phyloP scores from a whole-genome alignment of 2,888 invertebrate genomes.

The Stramonita haemastoma region DNA sequence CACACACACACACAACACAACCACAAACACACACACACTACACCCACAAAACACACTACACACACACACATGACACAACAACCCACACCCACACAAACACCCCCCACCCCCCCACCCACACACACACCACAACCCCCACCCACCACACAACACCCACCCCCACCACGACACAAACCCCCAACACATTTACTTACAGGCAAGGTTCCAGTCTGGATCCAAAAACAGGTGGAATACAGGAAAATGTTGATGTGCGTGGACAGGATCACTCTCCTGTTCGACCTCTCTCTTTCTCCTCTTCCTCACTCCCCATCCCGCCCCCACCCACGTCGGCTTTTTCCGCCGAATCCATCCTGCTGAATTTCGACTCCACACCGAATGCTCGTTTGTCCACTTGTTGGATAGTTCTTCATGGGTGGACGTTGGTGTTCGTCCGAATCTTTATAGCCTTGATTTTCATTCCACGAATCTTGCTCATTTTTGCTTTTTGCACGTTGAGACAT shows the following conservation, averaged over 20 bases:
- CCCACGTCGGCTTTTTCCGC: not conserved
- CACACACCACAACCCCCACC: not conserved
- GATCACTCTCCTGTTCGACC: constrained; percentile 39
- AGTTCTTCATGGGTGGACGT: not conserved
- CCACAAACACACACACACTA: too few relatives aligned
- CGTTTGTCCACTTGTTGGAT: not conserved
- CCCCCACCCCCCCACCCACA: not conserved
- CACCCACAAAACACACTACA: too few relatives aligned
- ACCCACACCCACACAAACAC: not conserved
- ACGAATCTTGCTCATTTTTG: not conserved
- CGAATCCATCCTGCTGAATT: not conserved
- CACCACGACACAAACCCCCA: not conserved
- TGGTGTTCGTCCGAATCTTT: not conserved
- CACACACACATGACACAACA: too few relatives aligned
- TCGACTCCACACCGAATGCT: not conserved
- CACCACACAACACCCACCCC: not conserved
- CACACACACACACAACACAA: too few relatives aligned
- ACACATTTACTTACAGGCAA: constrained; percentile 32
- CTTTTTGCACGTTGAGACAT: not conserved
- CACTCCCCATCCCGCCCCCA: not conserved
- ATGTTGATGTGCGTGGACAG: constrained; percentile 47
- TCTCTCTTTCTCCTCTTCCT: not conserved
- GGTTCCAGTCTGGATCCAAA: constrained; percentile 49
- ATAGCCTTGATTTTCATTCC: not conserved
- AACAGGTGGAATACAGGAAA: constrained; percentile 49